phyloP scores from a whole-genome alignment of 2,888 invertebrate species.

The Dinocampus coccinellae region DNA sequence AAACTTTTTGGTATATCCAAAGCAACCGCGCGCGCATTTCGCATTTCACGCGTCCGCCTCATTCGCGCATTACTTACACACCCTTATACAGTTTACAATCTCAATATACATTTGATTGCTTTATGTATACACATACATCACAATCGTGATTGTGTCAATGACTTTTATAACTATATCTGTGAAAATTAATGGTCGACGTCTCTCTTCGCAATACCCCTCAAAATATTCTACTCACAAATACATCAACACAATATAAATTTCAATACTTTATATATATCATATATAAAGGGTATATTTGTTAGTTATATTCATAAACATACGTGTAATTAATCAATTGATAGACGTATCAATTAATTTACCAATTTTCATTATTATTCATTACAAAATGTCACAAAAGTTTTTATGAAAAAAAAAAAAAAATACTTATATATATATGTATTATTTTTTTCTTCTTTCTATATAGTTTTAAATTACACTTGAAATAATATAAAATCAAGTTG shows the following conservation, averaged over 20 bases:
- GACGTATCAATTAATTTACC: constrained; percentile 5
- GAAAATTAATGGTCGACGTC: background rate
- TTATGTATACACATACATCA: background rate
- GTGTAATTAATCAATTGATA: background rate
- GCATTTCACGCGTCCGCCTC: constrained; percentile 28
- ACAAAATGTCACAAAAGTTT: too few species aligned
- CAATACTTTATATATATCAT: background rate
- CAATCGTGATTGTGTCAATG: background rate
- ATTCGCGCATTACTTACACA: constrained; percentile 43
- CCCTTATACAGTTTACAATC: background rate
- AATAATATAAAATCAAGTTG: constrained; percentile 17
- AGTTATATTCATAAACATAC: too few species aligned
- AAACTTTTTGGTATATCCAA: constrained; percentile 59
- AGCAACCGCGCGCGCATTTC: background rate
- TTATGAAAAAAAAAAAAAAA: too few species aligned
- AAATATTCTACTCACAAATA: too few species aligned
- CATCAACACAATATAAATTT: too few species aligned
- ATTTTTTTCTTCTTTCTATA: background rate
- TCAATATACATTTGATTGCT: too few species aligned
- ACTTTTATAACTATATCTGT: background rate
- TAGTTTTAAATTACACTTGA: background rate
- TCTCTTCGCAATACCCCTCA: background rate
- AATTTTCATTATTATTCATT: background rate
- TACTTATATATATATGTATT: too few species aligned
- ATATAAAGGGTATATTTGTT: too few species aligned